phyloP scores from a whole-genome alignment of 1,140 invertebrate species.

The Brachystomella parvula region DNA sequence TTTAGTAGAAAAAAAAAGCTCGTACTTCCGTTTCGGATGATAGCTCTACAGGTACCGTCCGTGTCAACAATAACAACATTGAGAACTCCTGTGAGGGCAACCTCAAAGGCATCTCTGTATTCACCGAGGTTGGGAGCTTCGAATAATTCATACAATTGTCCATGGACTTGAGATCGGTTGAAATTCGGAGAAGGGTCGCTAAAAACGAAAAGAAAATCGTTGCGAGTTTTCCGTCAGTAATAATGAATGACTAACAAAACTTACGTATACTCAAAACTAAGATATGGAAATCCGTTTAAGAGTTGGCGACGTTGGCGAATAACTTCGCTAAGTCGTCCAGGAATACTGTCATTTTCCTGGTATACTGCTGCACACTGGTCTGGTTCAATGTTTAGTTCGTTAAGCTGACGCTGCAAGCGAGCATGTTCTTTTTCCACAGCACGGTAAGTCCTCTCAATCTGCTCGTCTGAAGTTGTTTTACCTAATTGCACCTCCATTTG shows the following conservation, averaged over 20 bases:
- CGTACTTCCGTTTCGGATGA: slow-evolving; percentile 65
- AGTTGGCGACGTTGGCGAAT: neutral
- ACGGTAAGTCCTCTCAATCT: slow-evolving; percentile 52
- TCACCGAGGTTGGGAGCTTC: slow-evolving; percentile 57
- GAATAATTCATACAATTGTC: slow-evolving; percentile 70
- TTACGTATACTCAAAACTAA: slow-evolving; percentile 7
- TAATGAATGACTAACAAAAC: neutral
- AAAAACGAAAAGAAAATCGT: slow-evolving; percentile 22
- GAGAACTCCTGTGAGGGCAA: slow-evolving; percentile 76
- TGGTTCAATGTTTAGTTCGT: slow-evolving; percentile 46
- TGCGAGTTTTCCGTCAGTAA: too few species aligned
- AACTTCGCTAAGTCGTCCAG: neutral
- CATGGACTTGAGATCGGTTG: slow-evolving; percentile 64
- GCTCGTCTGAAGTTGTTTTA: slow-evolving; percentile 61
- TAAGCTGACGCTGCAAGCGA: slow-evolving; percentile 55
- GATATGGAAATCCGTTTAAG: neutral
- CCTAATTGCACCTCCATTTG: slow-evolving; percentile 61
- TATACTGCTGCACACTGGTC: neutral
- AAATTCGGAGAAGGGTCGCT: slow-evolving; percentile 60
- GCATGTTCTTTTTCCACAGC: slow-evolving; percentile 48
- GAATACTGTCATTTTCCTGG: slow-evolving; percentile 4
- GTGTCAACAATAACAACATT: slow-evolving; percentile 72
- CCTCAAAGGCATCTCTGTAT: slow-evolving; percentile 72
- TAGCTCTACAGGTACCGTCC: slow-evolving; percentile 70
- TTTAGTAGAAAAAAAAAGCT: too few species aligned